Evolutionary conservation across 2,113 vertebrate genomes (phyloP).

Genomic region (Oplegnathus fasciatus): DNA sequence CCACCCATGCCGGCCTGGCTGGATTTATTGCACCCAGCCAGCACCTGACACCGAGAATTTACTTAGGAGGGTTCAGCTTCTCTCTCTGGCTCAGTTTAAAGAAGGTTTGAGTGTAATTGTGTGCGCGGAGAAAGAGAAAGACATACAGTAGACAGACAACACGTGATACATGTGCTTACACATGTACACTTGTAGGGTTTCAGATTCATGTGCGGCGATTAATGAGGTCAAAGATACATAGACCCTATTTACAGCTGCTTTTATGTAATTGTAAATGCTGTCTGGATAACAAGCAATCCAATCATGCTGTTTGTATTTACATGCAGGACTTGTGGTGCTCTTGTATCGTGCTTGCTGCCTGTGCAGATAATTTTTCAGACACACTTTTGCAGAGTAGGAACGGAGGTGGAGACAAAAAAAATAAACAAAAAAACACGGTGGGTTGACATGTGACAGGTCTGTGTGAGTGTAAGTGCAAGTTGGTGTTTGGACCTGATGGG

Average conservation of each 20-base stretch:
- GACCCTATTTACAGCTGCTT: background rate
- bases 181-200: background rate
- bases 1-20: conserved; percentile 54
- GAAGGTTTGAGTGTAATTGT: conserved; percentile 4
- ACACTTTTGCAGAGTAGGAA: background rate
- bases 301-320: conserved; percentile 3
- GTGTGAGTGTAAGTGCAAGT: too few relatives aligned
- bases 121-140: conserved; percentile 11
- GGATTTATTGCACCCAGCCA: conserved; percentile 77
- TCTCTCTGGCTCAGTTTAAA: conserved; percentile 38
- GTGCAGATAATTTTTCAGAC: conserved; percentile 27
- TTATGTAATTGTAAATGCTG: background rate
- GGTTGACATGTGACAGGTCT: background rate
- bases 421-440: conserved; percentile 8
- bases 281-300: background rate
- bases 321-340: background rate
- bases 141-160: background rate
- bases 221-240: background rate
- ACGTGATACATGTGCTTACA: background rate
- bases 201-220: background rate
- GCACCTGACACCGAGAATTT: conserved; percentile 77
- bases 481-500: background rate
- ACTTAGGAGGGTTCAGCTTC: conserved; percentile 63
- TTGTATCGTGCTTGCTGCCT: conserved; percentile 8
- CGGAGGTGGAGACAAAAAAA: background rate